A percentile compares a stretch with the other conserved stretches of the same genome.
phyloP scores from a whole-genome alignment of 2,888 invertebrate species.

The Aethes cnicana region DNA sequence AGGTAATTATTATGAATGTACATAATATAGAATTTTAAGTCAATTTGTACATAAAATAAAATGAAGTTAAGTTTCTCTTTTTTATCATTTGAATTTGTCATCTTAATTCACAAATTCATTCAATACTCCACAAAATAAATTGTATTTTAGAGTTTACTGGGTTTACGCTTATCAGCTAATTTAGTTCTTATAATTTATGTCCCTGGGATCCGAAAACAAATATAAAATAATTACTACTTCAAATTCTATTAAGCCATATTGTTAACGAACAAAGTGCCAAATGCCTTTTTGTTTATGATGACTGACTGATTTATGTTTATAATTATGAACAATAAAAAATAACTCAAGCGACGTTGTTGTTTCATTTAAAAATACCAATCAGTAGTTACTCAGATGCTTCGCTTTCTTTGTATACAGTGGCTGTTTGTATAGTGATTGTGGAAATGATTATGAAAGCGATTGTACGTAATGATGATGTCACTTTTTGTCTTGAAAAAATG shows the following conservation, averaged over 20 bases:
- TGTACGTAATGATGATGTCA: too few relatives aligned
- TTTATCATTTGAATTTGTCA: conserved; percentile 15
- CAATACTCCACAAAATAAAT: too few relatives aligned
- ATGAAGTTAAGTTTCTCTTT: conserved; percentile 25
- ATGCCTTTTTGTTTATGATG: conserved; percentile 76
- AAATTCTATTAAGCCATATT: conserved; percentile 66
- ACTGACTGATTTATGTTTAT: conserved; percentile 71
- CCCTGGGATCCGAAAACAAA: conserved; percentile 17
- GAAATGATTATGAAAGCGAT: too few relatives aligned
- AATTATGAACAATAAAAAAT: conserved; percentile 54
- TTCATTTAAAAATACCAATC: background rate
- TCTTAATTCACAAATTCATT: conserved; percentile 6
- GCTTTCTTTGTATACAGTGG: too few relatives aligned
- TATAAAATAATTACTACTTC: conserved; percentile 35
- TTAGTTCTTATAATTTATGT: conserved; percentile 4
- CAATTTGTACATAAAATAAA: conserved; percentile 30
- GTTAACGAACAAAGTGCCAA: conserved; percentile 79
- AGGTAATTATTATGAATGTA: conserved; percentile 20
- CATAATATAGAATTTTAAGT: conserved; percentile 23
- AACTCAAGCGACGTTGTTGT: conserved; percentile 37
- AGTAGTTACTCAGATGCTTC: too few relatives aligned
- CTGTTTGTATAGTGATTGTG: too few relatives aligned
- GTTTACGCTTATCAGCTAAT: background rate
- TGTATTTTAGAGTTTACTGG: too few relatives aligned
- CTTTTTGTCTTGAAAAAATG: too few relatives aligned